Evolutionary conservation across 2,888 invertebrate species (phyloP).

Genomic region (Carterocephalus palaemon): DNA sequence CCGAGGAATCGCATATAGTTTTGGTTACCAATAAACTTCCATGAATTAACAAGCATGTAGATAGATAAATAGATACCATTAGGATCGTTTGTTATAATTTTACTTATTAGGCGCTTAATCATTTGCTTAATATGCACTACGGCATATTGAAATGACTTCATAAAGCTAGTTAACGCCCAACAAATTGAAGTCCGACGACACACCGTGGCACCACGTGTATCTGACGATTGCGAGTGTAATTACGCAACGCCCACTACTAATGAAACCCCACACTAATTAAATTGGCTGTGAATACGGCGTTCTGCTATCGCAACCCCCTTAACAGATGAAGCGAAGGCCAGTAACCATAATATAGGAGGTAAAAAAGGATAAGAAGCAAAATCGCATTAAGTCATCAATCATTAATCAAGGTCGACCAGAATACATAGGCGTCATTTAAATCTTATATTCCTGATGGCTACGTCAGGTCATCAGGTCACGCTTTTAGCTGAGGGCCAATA

Average conservation of each 20-base stretch:
- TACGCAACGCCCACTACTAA: slow-evolving; percentile 47
- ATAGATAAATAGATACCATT: too few relatives aligned
- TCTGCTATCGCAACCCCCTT: slow-evolving; percentile 9
- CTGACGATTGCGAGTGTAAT: slow-evolving; percentile 56
- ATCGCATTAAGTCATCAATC: too few relatives aligned
- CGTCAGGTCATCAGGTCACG: too few relatives aligned
- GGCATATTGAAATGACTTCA: slow-evolving; percentile 10
- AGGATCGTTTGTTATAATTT: neutral
- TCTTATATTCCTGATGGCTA: too few relatives aligned
- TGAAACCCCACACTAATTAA: slow-evolving; percentile 55
- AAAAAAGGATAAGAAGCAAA: too few relatives aligned
- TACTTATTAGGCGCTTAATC: neutral
- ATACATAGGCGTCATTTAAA: too few relatives aligned
- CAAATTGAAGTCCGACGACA: slow-evolving; percentile 2
- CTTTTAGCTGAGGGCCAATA: too few relatives aligned
- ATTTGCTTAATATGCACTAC: slow-evolving; percentile 5
- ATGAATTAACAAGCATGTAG: too few relatives aligned
- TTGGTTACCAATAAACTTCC: too few relatives aligned
- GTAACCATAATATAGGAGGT: too few relatives aligned
- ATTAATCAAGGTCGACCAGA: too few relatives aligned
- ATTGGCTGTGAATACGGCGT: slow-evolving; percentile 41
- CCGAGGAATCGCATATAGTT: too few relatives aligned
- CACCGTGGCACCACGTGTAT: slow-evolving; percentile 44
- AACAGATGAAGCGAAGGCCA: slow-evolving; percentile 1
- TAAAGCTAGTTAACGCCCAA: slow-evolving; percentile 10